phyloP scores from a whole-genome alignment of 1,140 invertebrate genomes.

The Calephelis nemesis region DNA sequence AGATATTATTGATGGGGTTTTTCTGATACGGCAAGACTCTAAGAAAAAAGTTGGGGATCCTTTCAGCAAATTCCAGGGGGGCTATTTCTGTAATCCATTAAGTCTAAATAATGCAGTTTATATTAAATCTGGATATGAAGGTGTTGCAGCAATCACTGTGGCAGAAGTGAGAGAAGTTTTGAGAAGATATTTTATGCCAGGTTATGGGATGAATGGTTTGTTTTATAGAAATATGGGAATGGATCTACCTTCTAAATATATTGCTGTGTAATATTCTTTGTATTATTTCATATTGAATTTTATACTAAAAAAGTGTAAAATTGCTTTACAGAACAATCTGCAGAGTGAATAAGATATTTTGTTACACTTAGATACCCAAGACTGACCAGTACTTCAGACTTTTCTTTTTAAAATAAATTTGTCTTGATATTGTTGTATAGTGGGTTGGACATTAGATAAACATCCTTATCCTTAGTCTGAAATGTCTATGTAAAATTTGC shows the following conservation, averaged over 20 bases:
- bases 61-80: conserved; percentile 76
- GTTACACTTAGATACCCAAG: too few relatives aligned
- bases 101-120: conserved; percentile 77
- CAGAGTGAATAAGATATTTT: too few relatives aligned
- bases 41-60: conserved; percentile 80
- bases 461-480: too few relatives aligned
- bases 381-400: too few relatives aligned
- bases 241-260: conserved; percentile 58
- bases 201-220: conserved; percentile 68
- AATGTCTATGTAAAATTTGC: too few relatives aligned
- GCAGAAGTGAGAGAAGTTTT: conserved; percentile 80
- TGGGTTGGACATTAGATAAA: too few relatives aligned
- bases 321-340: too few relatives aligned
- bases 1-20: conserved; percentile 84
- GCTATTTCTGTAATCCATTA: conserved; percentile 75
- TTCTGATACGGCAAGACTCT: conserved; percentile 82
- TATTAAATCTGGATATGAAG: conserved; percentile 77
- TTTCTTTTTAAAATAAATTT: too few relatives aligned
- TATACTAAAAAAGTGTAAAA: too few relatives aligned
- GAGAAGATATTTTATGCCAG: conserved; percentile 72
- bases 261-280: conserved; percentile 44
- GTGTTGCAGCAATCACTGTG: conserved; percentile 76
- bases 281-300: too few relatives aligned
- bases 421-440: too few relatives aligned
- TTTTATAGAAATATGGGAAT: conserved; percentile 68